These are phyloP conservation scores for Heliothis virescens DNA, from an alignment of 1,140 invertebrate genomes.

Conservation along the genomic window DNA sequence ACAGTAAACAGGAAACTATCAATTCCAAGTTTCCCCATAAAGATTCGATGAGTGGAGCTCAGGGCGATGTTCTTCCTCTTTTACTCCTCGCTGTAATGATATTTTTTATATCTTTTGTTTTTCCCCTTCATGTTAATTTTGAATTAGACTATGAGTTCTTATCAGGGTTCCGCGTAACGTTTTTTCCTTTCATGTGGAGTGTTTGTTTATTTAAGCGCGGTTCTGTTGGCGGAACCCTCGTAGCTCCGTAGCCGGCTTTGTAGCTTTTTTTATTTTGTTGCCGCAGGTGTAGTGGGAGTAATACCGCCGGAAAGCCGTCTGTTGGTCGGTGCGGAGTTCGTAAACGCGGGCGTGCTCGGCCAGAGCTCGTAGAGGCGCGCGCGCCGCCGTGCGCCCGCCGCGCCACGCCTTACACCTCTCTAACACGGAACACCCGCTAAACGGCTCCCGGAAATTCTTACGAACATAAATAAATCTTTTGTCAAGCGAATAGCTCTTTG, in stretches of 20 bases:
- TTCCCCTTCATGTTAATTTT: conserved; percentile 60
- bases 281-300: conserved; percentile 85
- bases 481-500: conserved; percentile 77
- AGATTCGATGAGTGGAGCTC: conserved; percentile 69
- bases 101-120: conserved; percentile 64
- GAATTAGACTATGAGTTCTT: conserved; percentile 54
- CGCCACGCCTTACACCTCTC: conserved; percentile 64
- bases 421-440: conserved; percentile 70
- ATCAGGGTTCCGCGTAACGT: conserved; percentile 51
- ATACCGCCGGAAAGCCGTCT: conserved; percentile 82
- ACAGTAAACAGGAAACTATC: conserved; percentile 76
- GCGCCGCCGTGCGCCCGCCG: conserved; percentile 58
- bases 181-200: conserved; percentile 39
- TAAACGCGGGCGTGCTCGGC: conserved; percentile 75
- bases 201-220: conserved; percentile 74
- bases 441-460: conserved; percentile 78
- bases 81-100: conserved; percentile 58
- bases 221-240: conserved; percentile 68
- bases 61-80: conserved; percentile 62
- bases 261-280: conserved; percentile 85
- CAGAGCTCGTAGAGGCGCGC: conserved; percentile 72
- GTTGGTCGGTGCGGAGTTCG: conserved; percentile 82
- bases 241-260: conserved; percentile 76
- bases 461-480: conserved; percentile 81
- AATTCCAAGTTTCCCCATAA: conserved; percentile 77